Evolutionary conservation across 2,888 invertebrate species (phyloP), one percentile per base, ranked within the genome.

Genomic region (Digitonthophagus gazella): DNA sequence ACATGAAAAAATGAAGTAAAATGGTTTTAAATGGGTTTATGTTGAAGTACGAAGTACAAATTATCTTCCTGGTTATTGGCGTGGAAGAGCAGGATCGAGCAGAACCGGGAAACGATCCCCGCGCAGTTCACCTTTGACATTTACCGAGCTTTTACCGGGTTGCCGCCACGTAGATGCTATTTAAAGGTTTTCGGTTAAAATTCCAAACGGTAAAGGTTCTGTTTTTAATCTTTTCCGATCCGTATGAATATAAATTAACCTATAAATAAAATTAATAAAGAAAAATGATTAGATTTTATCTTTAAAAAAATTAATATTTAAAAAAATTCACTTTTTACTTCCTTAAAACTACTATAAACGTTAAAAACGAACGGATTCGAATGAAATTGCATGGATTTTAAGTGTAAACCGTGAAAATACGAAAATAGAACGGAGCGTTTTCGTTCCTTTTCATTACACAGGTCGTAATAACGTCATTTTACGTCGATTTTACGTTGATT

Each of bases 101-200:
- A 44, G 11, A 8, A 6, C 28, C 8, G 28, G 28, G 11, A 3
- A 6, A 44, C 28, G 28, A 11, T 44, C 28, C 61, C 61, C 61
- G 61, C 61, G 61, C 61, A 61, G 19, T 28, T 74, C 68, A 74
- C 74, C 74, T 73, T 74, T 74, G 74, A 74, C 74, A 74, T 74
- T 74, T 74, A 71, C 61, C 72, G 64, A 72, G 72, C 71, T 72
- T 67, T 66, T 65, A 66, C 72, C 68, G 70, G 72, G 70, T 66
- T 65, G 66, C 66, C n/a, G n/a, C n/a, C 11, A 44, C 28, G 28
- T 11, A 44, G 28, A 44, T 44, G 28, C 28, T 44, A 44, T 44
- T 44, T 44, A 5, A 11, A 44, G 28, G 11, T 44, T 44, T 44
- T 11, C 28, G n/a, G 28, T 44, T 44, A 44, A 44, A 44, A 44